These are phyloP conservation scores for Spilosoma lubricipeda DNA, from an alignment of 2,888 invertebrate species.

Conservation along the genomic window DNA sequence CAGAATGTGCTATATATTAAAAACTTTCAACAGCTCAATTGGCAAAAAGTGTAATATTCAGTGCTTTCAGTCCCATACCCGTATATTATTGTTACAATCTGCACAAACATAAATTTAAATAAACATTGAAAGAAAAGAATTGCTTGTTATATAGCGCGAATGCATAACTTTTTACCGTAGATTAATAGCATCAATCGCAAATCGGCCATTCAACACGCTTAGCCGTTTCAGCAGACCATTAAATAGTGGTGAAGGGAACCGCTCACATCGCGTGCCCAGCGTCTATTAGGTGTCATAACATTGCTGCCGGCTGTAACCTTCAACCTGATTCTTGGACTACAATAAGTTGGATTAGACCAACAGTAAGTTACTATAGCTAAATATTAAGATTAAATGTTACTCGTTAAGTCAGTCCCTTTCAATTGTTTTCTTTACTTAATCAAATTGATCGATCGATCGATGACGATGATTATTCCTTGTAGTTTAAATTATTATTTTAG, in stretches of 20 bases:
- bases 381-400: background rate
- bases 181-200: constrained; percentile 65
- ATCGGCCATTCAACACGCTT: constrained; percentile 59
- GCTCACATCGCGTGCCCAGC: constrained; percentile 76
- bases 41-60: background rate
- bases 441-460: too few relatives aligned
- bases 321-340: constrained; percentile 49
- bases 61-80: background rate
- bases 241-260: constrained; percentile 62
- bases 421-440: background rate
- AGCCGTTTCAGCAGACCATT: constrained; percentile 67
- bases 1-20: background rate
- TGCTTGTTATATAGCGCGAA: constrained; percentile 33
- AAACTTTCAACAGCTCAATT: background rate
- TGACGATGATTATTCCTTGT: too few relatives aligned
- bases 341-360: constrained; percentile 33
- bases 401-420: background rate
- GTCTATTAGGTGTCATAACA: constrained; percentile 84
- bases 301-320: constrained; percentile 67
- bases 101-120: constrained; percentile 15
- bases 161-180: constrained; percentile 39
- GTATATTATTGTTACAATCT: constrained; percentile 1
- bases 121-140: constrained; percentile 27
- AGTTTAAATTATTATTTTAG: background rate
- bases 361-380: background rate